These are phyloP conservation scores for Miniopterus natalensis DNA, from an alignment of 2,113 vertebrate genomes.

Conservation along the genomic window DNA sequence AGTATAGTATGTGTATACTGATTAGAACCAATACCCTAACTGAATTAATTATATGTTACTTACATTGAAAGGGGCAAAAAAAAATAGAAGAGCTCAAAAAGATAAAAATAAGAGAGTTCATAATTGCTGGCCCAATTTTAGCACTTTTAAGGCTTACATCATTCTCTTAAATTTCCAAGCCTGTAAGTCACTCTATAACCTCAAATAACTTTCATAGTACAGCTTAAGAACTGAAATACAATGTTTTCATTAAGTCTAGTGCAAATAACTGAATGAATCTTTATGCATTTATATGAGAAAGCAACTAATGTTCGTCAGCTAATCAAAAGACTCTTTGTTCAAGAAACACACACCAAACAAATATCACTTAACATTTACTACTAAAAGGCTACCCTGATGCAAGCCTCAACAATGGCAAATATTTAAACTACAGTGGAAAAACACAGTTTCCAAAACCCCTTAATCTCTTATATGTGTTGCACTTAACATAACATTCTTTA, in stretches of 20 bases:
- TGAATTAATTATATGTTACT: constrained; percentile 27
- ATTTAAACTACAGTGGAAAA: constrained; percentile 60
- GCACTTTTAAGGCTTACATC: constrained; percentile 34
- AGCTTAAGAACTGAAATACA: constrained; percentile 52
- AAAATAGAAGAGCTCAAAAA: not conserved
- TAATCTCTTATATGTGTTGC: not conserved
- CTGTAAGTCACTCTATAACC: not conserved
- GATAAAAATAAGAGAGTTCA: not conserved
- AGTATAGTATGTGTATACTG: not conserved
- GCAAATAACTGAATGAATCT: constrained; percentile 68
- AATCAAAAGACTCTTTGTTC: constrained; percentile 69
- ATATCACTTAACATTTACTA: constrained; percentile 66
- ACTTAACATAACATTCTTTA: constrained; percentile 73
- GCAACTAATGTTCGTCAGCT: constrained; percentile 39
- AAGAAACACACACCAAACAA: constrained; percentile 71
- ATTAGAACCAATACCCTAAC: not conserved
- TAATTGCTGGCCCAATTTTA: constrained; percentile 61
- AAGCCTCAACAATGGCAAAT: constrained; percentile 62
- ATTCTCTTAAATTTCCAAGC: constrained; percentile 52
- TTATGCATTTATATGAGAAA: constrained; percentile 57
- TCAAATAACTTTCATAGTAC: constrained; percentile 64
- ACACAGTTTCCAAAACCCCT: constrained; percentile 28
- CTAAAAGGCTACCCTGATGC: constrained; percentile 30
- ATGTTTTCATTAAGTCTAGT: constrained; percentile 51
- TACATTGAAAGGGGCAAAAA: not conserved